Base-by-base conservation (phyloP, 2,888 invertebrate species). In the Nudaria mundana region DNA sequence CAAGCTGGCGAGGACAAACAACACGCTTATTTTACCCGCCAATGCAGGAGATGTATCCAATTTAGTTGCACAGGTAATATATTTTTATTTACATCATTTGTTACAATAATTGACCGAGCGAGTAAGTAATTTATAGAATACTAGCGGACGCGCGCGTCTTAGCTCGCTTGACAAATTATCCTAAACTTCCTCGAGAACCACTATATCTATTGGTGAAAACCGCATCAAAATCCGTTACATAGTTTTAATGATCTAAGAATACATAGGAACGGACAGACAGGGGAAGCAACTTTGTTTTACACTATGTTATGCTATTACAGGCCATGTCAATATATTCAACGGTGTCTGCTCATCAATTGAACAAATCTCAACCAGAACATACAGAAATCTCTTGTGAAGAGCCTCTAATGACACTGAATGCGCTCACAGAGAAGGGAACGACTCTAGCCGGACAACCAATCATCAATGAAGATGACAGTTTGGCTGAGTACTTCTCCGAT, bases 11-110 rank as follows among this genome's bases (percentile, higher is more conserved):
- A 94, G 96, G 77, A 94, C 94, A 7, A 96, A 94, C 70, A 99
- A 99, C 80, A 99, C 99, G 0, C 90, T 99, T 44, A 95, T 99
- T 57, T 82, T 99, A 53, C 99, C 99, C 0, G 92, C 95, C 12
- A 98, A 98, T 80, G 94, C 95, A 3, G 95, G 95, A 3, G 95
- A 95, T 66, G 92, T 97, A 3, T 91, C 94, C 5, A 91, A 89
- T 64, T 89, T 96, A 76, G 96, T 97, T 10, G 91, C 94, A 28
- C 95, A 97, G 91, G 96, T 94, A 12, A 40, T 35, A n/a, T n/a
- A n/a, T n/a, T 14, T 11, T 5, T 7, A 25, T 8, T 12, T 2
- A 25, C 7, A 13, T 3, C 8, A 26, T 26, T 14, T 26, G 3
- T 6, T 23, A 23, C n/a, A 7, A 10, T 5, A 8, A 1, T 26